Evolutionary conservation across 2,888 invertebrate genomes (phyloP).

Genomic region (Chydorus sphaericus): DNA sequence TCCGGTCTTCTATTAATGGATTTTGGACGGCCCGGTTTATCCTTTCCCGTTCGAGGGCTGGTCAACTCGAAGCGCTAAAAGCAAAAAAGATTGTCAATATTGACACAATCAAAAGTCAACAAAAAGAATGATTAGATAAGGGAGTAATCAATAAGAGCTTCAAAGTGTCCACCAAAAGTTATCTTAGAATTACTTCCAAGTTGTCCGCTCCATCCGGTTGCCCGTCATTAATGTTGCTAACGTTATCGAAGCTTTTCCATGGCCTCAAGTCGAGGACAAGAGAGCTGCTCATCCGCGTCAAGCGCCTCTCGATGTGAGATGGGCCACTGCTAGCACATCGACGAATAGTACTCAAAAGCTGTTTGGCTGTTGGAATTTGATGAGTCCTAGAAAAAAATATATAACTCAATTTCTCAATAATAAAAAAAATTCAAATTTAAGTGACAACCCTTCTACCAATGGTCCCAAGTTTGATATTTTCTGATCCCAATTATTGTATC

Average conservation of each 20-base stretch:
- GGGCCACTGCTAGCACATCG: not conserved
- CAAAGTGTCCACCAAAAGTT: not conserved
- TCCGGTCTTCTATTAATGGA: not conserved
- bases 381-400: not conserved
- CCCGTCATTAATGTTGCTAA: not conserved
- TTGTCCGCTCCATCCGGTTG: not conserved
- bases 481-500: slow-evolving; percentile 2
- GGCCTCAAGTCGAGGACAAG: slow-evolving; percentile 5
- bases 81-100: not conserved
- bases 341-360: not conserved
- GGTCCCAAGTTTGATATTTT: slow-evolving; percentile 2
- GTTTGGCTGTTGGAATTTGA: not conserved
- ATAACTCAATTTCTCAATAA: not conserved
- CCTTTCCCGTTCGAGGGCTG: not conserved
- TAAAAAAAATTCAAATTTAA: not conserved
- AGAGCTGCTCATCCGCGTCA: not conserved
- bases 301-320: not conserved
- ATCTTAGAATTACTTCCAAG: not conserved
- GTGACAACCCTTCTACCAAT: not conserved
- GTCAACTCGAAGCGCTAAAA: not conserved
- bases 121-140: not conserved
- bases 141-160: not conserved
- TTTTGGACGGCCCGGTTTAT: not conserved
- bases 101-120: not conserved
- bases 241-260: slow-evolving; percentile 3